Percentiles rank a stretch among this genome's conserved stretches.
Evolutionary conservation across 2,113 vertebrate species (phyloP).

Genomic region (Charina bottae): DNA sequence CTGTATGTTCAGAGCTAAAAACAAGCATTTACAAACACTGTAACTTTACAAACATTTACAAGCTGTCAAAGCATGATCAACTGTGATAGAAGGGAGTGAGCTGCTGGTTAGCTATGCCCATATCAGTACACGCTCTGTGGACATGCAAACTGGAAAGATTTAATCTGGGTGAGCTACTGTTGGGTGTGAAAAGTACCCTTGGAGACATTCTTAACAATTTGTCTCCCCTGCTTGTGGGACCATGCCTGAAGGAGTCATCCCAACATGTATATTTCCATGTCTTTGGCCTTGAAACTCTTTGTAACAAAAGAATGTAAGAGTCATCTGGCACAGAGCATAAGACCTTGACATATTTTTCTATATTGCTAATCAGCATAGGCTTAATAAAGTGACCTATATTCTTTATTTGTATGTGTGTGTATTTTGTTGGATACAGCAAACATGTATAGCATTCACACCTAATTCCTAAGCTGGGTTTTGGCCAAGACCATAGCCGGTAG

Average conservation of each 20-base stretch:
- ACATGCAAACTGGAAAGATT: too few species aligned
- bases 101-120: too few species aligned
- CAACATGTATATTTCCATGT: background rate
- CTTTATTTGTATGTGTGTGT: background rate
- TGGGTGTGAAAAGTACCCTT: background rate
- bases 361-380: background rate
- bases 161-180: background rate
- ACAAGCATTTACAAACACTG: too few species aligned
- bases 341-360: background rate
- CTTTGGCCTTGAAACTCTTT: background rate
- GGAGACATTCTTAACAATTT: background rate
- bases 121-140: too few species aligned
- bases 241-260: background rate
- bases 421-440: too few species aligned
- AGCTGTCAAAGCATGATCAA: too few species aligned
- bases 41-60: too few species aligned
- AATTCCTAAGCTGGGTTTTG: background rate
- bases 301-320: background rate
- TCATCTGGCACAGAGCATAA: background rate
- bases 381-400: background rate
- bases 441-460: background rate
- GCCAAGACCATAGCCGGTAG: background rate
- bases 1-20: too few species aligned
- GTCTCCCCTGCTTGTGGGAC: background rate
- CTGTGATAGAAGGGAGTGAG: too few species aligned